A percentile compares a stretch with the other conserved stretches of the same genome.
Evolutionary conservation across 2,797 vertebrate genomes (phyloP).

Genomic region (Malacoraja senta): DNA sequence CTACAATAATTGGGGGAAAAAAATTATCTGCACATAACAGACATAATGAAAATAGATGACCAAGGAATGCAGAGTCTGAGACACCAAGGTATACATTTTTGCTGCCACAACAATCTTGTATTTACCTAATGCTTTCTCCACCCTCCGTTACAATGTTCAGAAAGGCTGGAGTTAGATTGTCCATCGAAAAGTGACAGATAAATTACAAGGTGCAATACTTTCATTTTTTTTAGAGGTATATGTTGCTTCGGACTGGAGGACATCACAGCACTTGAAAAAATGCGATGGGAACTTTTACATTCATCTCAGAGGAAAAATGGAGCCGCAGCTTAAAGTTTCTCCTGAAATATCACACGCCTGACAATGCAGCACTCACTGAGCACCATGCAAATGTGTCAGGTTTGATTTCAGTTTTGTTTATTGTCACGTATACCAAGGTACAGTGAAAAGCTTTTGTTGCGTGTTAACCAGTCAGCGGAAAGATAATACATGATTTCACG

Average conservation of each 20-base stretch:
- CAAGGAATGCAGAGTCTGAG: background rate
- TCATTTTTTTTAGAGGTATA: background rate
- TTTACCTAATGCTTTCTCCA: background rate
- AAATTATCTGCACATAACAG: background rate
- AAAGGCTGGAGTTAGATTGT: background rate
- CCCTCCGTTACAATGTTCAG: background rate
- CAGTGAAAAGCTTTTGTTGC: too few relatives aligned
- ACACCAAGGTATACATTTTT: background rate
- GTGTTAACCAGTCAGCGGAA: too few relatives aligned
- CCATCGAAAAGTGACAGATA: too few relatives aligned
- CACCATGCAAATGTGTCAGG: background rate
- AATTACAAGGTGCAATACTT: background rate
- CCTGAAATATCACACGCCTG: background rate
- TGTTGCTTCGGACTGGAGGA: background rate
- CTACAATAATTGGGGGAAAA: background rate
- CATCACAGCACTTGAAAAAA: background rate
- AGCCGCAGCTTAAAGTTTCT: background rate
- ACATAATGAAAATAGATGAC: background rate
- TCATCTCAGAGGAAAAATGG: background rate
- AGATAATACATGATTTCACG: too few relatives aligned
- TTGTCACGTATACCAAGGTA: too few relatives aligned
- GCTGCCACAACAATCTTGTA: background rate
- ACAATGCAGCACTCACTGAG: background rate
- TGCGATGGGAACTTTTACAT: background rate
- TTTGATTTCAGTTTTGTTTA: background rate